Base-by-base conservation (phyloP, 2,888 invertebrate genomes). In the Rhaphigaster nebulosa region DNA sequence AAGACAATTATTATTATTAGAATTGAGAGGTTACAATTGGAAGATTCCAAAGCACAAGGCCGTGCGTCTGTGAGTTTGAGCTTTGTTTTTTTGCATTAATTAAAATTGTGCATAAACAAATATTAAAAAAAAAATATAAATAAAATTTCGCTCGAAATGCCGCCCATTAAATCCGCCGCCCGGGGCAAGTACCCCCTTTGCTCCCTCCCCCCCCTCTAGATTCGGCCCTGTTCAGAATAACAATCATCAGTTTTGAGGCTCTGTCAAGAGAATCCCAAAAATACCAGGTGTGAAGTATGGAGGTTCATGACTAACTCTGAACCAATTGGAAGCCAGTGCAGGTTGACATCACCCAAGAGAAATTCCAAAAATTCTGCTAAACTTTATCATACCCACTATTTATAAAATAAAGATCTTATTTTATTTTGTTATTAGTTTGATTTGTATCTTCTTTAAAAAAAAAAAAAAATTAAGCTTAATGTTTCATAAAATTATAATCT, bases 371-470 rank as follows among this genome's bases (percentile, higher is more conserved):
- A 29, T 29, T 15, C 12, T 29, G 15, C 2, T 65, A 65, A 29
- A 29, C 15, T 13, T 65, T 65, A 2, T 29, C 3, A 29, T 65
- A 29, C 15, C 15, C 12, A 60, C 12, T 65, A 2, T 65, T 12
- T 60, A 60, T n/a, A 60, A n/a, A n/a, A n/a, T 60, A 60, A 60
- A 60, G n/a, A n/a, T n/a, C n/a, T 60, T n/a, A n/a, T 54, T 54
- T 54, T 54, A 54, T 29, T 65, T 65, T 65, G 29, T 29, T 1
- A 65, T 65, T 29, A 65, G 0, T 60, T 65, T 65, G 29, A 29
- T 29, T 13, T 10, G 12, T 29, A 29, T 15, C 1, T 15, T 15
- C 65, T 29, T 65, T 29, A 65, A 13, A 65, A 29, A 29, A 29
- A 65, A 12, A 60, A 29, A 65, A 29, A 4, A 29, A 29, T 15